Evolutionary conservation across 2,113 vertebrate species (phyloP), one percentile per base, ranked within the genome.

Genomic region (Apteryx mantelli): DNA sequence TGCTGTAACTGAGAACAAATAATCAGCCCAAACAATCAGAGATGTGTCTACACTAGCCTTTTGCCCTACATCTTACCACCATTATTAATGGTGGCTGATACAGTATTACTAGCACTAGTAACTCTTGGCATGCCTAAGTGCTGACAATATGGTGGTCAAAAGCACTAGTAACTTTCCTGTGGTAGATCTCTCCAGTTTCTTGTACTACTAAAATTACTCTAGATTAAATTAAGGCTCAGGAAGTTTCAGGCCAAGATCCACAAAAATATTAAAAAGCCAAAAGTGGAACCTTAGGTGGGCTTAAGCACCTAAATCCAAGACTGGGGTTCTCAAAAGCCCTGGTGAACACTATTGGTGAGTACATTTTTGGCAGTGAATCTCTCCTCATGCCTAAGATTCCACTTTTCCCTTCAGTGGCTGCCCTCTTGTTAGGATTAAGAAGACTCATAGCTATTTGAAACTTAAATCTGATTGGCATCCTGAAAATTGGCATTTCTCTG

Each of bases 31-130:
- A 88, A 22, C 34, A 61, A 76, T 91, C 70, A 82, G 53, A 91
- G 52, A 80, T 93, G 53, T 88, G 82, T 77, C 88, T 84, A 19
- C 44, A 85, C 75, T 77, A 93, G 85, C 44, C 40, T 96, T 74
- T 81, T 81, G 50, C 32, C 48, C 53, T 81, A 4, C 46, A 28
- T 78, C 82, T 94, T 91, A 61, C 63, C 58, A 4, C 9, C 50
- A 44, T 34, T 65, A 44, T 36, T 55, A 1, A 0, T 21, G 52
- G 46, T 20, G 55, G 74, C 56, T 79, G 42, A 42, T 21, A 8
- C 9, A 70, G 32, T 11, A 4, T 19, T 66, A 6, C 5, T 11
- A 15, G 30, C 82, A 56, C 30, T 13, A 13, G 19, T 16, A 74
- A 13, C 38, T 80, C 64, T 44, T 77, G 63, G 32, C 58, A 14